Evolutionary conservation across 2,888 invertebrate species (phyloP).

Genomic region (Meiosimyza platycephala): DNA sequence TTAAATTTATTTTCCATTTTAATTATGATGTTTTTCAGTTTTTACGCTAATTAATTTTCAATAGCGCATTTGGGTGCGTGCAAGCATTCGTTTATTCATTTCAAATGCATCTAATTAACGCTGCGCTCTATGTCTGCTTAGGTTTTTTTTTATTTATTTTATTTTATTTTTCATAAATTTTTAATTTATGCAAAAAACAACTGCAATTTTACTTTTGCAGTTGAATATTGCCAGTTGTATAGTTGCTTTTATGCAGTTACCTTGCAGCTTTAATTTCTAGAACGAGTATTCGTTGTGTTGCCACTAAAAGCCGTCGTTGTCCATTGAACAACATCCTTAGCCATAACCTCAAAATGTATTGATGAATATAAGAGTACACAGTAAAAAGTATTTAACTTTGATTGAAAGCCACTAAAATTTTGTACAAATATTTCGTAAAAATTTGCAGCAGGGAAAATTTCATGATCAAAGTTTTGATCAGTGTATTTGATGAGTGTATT

Average conservation of each 20-base stretch:
- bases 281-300: neutral
- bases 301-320: neutral
- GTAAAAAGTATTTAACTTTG: too few species aligned
- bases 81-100: neutral
- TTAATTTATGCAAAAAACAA: conserved; percentile 5
- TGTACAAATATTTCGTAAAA: neutral
- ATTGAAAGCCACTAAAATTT: too few species aligned
- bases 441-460: conserved; percentile 19
- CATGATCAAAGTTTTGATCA: too few species aligned
- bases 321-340: neutral
- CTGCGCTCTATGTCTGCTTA: neutral
- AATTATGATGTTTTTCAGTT: neutral
- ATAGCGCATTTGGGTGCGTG: neutral
- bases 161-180: neutral
- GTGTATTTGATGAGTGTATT: too few species aligned
- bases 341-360: conserved; percentile 3
- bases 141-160: neutral
- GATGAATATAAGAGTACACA: neutral
- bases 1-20: too few species aligned
- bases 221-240: too few species aligned
- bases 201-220: neutral
- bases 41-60: conserved; percentile 10
- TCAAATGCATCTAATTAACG: conserved; percentile 5
- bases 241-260: too few species aligned
- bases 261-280: conserved; percentile 1